Evolutionary conservation across 1,140 invertebrate genomes (phyloP), one percentile per base, ranked within the genome.

Genomic region (Hypothenemus hampei): DNA sequence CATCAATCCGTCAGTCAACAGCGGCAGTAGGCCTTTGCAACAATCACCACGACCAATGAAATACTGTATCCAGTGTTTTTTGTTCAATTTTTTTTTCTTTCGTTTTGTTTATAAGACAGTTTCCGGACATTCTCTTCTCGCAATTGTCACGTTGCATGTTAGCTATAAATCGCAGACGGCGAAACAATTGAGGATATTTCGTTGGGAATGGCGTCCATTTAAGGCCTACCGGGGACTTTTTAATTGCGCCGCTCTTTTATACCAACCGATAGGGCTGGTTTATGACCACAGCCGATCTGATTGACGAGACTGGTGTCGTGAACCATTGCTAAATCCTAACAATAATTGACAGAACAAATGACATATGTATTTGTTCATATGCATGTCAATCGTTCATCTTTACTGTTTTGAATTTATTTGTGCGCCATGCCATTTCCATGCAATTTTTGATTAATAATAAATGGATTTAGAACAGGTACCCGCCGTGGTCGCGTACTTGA

Each of bases 131-230:
- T 45, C 60, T 57, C 57, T 53, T 18, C 41, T 31, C 43, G 62
- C 62, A 64, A 64, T 64, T 62, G 62, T 64, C 63, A 63, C 63
- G n/a, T 65, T 60, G 55, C 41, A 44, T 61, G 62, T 65, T 56
- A 15, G 40, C 52, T 23, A 64, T 65, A 65, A 65, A 65, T 65
- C 58, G 54, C 57, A 20, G 37, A 40, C 26, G 45, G 47, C 39
- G 31, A 50, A 63, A 63, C 61, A 63, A 63, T 63, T 60, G 61
- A 57, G 52, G 59, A 63, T 61, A 63, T 63, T 60, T 57, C 40
- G 58, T 60, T 60, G 16, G 53, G 49, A 56, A 60, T 60, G 52
- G 54, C 60, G 48, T 33, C 56, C 60, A 57, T 60, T 60, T 62
- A 60, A 49, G 63, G 53, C 48, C 59, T 57, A 53, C 44, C 22